These are phyloP conservation scores for Sakesphorus luctuosus DNA, from an alignment of 2,113 vertebrate species.

Conservation along the genomic window DNA sequence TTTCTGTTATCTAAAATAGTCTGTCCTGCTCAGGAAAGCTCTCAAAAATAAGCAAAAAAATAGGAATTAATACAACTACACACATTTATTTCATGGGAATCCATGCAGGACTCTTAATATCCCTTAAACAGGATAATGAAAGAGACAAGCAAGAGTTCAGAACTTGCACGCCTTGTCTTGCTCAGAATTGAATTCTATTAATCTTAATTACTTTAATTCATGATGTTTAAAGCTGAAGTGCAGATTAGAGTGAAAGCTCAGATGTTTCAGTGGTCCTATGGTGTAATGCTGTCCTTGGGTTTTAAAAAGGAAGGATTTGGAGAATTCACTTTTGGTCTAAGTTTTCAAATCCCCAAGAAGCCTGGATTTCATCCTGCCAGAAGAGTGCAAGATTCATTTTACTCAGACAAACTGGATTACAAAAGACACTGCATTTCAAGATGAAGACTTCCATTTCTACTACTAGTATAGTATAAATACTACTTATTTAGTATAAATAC, in stretches of 20 bases:
- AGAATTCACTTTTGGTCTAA: neutral
- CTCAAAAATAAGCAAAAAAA: neutral
- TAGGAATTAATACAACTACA: neutral
- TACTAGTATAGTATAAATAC: neutral
- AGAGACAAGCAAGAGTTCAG: neutral
- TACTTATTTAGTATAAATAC: neutral
- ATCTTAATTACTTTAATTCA: constrained; percentile 8
- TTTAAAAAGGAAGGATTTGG: neutral
- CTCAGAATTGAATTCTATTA: neutral
- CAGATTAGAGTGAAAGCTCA: neutral
- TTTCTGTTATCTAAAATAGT: neutral
- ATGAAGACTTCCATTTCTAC: neutral
- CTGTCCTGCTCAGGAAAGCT: neutral
- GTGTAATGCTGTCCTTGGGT: neutral
- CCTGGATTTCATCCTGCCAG: neutral
- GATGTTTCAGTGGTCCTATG: neutral
- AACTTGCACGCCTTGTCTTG: neutral
- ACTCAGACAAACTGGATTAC: neutral
- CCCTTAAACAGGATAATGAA: neutral
- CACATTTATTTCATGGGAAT: neutral
- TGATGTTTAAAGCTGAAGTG: neutral
- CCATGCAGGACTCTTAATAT: neutral
- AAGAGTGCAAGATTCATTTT: neutral
- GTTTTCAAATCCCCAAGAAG: neutral
- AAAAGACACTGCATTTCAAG: neutral